Percentiles rank a stretch among this genome's conserved stretches.
Conservation (phyloP, 2,888 invertebrate genomes). For the Leptothorax acervorum region DNA sequence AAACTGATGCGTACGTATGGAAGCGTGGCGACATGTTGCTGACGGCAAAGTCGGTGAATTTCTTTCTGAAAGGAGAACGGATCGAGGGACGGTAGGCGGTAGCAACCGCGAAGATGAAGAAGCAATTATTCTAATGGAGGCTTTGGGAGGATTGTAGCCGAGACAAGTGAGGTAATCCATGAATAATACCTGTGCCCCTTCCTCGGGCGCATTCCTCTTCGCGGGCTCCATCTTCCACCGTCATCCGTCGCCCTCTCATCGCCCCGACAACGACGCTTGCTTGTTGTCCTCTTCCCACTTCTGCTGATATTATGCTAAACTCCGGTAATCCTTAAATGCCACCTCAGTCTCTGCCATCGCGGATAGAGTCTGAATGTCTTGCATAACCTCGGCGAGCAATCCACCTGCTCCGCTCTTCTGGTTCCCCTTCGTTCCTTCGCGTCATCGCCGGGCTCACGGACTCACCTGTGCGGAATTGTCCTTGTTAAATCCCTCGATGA, state of each 20-base stretch:
- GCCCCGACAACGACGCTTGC: constrained; percentile 54
- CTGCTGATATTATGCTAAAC: constrained; percentile 84
- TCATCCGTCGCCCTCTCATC: constrained; percentile 60
- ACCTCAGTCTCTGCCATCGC: constrained; percentile 65
- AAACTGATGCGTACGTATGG: neutral
- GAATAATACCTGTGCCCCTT: constrained; percentile 81
- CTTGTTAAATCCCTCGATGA: constrained; percentile 58
- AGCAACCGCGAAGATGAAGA: constrained; percentile 83
- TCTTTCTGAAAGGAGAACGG: constrained; percentile 58
- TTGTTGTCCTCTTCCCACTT: constrained; percentile 65
- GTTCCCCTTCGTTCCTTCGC: constrained; percentile 24
- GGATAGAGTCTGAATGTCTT: constrained; percentile 77
- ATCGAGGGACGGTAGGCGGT: constrained; percentile 64
- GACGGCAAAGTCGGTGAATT: constrained; percentile 8
- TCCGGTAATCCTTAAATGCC: constrained; percentile 83
- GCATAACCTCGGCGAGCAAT: constrained; percentile 67
- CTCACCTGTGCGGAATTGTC: constrained; percentile 43
- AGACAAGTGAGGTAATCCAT: constrained; percentile 85
- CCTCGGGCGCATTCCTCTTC: constrained; percentile 58
- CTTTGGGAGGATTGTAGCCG: constrained; percentile 83
- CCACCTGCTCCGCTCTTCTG: constrained; percentile 23
- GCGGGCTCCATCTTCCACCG: constrained; percentile 52
- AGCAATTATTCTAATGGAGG: constrained; percentile 85
- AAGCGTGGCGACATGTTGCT: neutral
- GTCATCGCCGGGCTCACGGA: constrained; percentile 7